phyloP scores from a whole-genome alignment of 2,113 vertebrate genomes.

The Phalacrocorax carbo region DNA sequence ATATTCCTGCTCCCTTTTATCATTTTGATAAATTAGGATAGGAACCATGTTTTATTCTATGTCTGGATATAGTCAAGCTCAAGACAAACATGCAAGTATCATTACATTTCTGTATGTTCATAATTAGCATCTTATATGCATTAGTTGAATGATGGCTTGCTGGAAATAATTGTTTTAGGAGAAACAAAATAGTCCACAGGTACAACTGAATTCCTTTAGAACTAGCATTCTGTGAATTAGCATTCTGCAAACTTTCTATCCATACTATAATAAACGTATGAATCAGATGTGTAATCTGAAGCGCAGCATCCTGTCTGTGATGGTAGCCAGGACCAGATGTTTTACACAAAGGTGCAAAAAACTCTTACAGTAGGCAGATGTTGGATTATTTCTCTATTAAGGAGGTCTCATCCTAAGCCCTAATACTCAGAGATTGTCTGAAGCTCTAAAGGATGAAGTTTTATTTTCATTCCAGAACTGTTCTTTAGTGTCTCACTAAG shows the following conservation, averaged over 20 bases:
- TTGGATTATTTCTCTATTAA: constrained; percentile 24
- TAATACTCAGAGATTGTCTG: neutral
- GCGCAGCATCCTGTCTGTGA: neutral
- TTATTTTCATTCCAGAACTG: constrained; percentile 9
- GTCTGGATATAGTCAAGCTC: neutral
- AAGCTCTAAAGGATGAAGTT: neutral
- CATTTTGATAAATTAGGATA: neutral
- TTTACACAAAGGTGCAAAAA: constrained; percentile 41
- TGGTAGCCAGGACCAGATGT: constrained; percentile 30
- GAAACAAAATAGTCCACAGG: neutral
- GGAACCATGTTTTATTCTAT: neutral
- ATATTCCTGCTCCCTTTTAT: neutral
- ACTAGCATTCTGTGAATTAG: neutral
- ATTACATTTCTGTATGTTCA: neutral
- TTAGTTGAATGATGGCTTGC: neutral
- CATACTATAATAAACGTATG: neutral
- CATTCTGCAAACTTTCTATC: neutral
- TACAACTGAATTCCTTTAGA: neutral
- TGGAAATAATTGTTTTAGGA: neutral
- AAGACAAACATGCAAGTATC: neutral
- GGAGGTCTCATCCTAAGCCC: neutral
- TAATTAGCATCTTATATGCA: neutral
- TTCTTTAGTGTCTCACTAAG: neutral
- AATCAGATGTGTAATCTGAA: neutral
- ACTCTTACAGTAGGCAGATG: constrained; percentile 1